Conservation (phyloP, 2,113 vertebrate species). For the Spilogale gracilis region DNA sequence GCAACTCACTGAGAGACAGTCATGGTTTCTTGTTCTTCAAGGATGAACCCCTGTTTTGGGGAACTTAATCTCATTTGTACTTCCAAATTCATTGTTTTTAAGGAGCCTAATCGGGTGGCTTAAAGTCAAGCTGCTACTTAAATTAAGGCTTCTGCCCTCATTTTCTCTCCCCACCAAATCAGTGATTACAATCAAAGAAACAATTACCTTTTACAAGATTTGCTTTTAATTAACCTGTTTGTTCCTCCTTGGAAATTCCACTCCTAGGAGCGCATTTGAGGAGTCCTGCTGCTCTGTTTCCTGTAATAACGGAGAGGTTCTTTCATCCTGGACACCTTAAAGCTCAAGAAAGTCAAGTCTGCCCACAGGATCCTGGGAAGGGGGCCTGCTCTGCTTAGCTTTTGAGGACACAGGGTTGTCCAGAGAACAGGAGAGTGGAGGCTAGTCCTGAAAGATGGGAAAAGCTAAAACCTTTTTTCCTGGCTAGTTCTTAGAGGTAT, state of each 20-base stretch:
- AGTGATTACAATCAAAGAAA: constrained; percentile 68
- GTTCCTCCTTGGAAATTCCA: neutral
- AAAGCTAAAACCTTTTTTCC: neutral
- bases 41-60: neutral
- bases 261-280: neutral
- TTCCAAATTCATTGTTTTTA: constrained; percentile 3
- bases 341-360: neutral
- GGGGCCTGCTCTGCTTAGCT: neutral
- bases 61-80: neutral
- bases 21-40: neutral
- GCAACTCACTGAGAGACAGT: neutral
- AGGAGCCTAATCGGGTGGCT: neutral
- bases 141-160: constrained; percentile 44
- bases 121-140: constrained; percentile 27
- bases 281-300: neutral
- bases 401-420: neutral
- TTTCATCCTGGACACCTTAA: neutral
- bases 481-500: neutral
- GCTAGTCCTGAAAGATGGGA: neutral
- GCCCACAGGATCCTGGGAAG: too few species aligned
- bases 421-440: neutral
- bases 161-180: constrained; percentile 51
- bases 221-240: constrained; percentile 67
- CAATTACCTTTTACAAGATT: constrained; percentile 65
- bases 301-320: neutral